These are phyloP conservation scores for Eupithecia dodoneata DNA, from an alignment of 2,888 invertebrate genomes.

Conservation along the genomic window DNA sequence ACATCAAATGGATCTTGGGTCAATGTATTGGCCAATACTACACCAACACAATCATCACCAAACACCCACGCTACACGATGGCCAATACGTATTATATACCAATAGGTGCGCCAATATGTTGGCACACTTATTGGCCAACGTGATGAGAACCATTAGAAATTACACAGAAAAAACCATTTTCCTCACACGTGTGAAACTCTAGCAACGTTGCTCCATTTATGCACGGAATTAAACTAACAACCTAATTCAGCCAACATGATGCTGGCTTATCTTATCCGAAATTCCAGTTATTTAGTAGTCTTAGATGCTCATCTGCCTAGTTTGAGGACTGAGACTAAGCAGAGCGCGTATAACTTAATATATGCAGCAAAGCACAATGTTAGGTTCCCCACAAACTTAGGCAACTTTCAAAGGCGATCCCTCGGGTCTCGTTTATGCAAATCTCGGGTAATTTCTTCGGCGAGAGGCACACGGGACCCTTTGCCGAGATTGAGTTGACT, in stretches of 20 bases:
- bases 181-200: slow-evolving; percentile 20
- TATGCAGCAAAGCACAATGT: slow-evolving; percentile 64
- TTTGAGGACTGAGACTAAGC: slow-evolving; percentile 60
- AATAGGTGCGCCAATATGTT: too few species aligned
- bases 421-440: slow-evolving; percentile 80
- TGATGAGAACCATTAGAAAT: neutral
- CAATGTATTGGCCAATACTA: too few species aligned
- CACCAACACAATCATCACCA: too few species aligned
- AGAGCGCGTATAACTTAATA: slow-evolving; percentile 64
- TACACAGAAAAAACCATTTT: slow-evolving; percentile 2
- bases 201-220: slow-evolving; percentile 20
- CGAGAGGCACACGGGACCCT: slow-evolving; percentile 74
- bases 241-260: slow-evolving; percentile 36
- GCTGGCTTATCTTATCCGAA: slow-evolving; percentile 53
- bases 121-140: too few species aligned
- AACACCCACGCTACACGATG: too few species aligned
- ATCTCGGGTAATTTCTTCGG: slow-evolving; percentile 79
- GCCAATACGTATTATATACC: too few species aligned
- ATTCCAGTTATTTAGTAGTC: slow-evolving; percentile 58
- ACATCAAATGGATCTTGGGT: too few species aligned
- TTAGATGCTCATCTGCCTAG: slow-evolving; percentile 46
- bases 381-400: slow-evolving; percentile 75
- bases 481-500: slow-evolving; percentile 75
- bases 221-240: slow-evolving; percentile 41
- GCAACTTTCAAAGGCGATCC: slow-evolving; percentile 76